Percentiles rank a stretch among this genome's conserved stretches.
These are phyloP conservation scores for Microcebus lehilahytsara DNA, from an alignment of 2,113 vertebrate species.

Conservation along the genomic window DNA sequence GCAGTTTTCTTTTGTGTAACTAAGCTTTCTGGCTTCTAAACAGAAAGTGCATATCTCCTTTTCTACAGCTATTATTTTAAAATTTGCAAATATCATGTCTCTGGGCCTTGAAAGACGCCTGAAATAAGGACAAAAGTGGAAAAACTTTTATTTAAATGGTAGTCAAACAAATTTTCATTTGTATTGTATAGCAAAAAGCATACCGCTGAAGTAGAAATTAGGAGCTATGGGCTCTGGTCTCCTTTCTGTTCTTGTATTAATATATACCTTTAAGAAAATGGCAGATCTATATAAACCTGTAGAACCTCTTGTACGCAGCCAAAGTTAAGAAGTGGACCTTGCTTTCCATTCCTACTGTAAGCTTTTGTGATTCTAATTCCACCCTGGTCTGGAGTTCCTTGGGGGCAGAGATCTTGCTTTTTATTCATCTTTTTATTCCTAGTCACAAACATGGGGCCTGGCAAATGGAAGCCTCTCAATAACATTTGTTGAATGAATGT, in stretches of 20 bases:
- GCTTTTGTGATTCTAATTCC: not conserved
- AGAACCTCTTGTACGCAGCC: not conserved
- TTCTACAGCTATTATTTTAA: not conserved
- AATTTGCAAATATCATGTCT: not conserved
- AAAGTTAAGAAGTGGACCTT: not conserved
- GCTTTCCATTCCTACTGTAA: fast-evolving
- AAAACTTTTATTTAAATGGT: not conserved
- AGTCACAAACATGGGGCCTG: not conserved
- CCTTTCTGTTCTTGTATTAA: not conserved
- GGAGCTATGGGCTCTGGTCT: not conserved
- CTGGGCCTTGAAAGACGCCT: not conserved
- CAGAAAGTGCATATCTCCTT: not conserved
- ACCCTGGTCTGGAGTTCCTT: not conserved
- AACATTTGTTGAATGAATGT: not conserved
- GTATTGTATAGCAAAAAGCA: not conserved
- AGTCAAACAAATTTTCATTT: not conserved
- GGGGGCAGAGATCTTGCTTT: not conserved
- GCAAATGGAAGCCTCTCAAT: not conserved
- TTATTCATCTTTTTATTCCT: not conserved
- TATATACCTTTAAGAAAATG: not conserved
- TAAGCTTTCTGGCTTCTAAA: conserved; percentile 46
- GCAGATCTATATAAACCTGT: not conserved
- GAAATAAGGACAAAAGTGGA: not conserved
- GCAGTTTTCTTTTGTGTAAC: conserved; percentile 14
- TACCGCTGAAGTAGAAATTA: not conserved